Evolutionary conservation across 2,113 vertebrate species (phyloP), one percentile per base, ranked within the genome.

Genomic region (Spea multiplicata): DNA sequence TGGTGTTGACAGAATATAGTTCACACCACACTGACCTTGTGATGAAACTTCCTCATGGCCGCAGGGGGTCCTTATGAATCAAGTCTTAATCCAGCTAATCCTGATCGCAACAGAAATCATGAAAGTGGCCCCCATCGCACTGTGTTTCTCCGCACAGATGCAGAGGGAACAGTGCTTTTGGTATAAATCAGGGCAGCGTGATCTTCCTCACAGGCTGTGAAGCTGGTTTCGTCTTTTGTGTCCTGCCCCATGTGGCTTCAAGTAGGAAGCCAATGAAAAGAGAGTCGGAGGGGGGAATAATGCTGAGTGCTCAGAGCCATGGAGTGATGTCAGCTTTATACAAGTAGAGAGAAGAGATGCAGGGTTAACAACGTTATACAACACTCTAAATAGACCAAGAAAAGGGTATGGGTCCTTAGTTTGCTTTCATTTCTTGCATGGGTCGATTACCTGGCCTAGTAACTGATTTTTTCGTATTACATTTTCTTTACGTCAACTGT

Each of bases 311-410:
- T 82, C 66, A 74, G 84, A 83, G 82, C 81, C 59, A 73, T 85
- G 80, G 64, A 85, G 84, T 87, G 86, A 88, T 85, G 85, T 86
- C 86, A 86, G 85, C 81, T 65, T 79, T 71, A 71, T 78, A 81
- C 83, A 86, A 83, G 81, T 84, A 83, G 59, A 87, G 88, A 88
- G 90, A 90, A 90, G 87, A 86, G 89, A 89, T 82, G 86, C 80
- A 83, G 91, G 91, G 91, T 93, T 94, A 92, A n/a, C n/a, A n/a
- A 92, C 92, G 88, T 91, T 91, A 92, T 91, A 88, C 92, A 92
- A 87, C 88, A 89, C 78, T 77, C 81, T 84, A 13, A 91, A 64
- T 17, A 64, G 61, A 6, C 13, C 14, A 12, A 12, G 14, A 5
- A 61, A 10, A 2, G 10, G 14, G 59, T 5, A 5, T 16, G 61